Evolutionary conservation across 2,113 vertebrate species (phyloP), one percentile per base, ranked within the genome.

Genomic region (Petroica traversi): DNA sequence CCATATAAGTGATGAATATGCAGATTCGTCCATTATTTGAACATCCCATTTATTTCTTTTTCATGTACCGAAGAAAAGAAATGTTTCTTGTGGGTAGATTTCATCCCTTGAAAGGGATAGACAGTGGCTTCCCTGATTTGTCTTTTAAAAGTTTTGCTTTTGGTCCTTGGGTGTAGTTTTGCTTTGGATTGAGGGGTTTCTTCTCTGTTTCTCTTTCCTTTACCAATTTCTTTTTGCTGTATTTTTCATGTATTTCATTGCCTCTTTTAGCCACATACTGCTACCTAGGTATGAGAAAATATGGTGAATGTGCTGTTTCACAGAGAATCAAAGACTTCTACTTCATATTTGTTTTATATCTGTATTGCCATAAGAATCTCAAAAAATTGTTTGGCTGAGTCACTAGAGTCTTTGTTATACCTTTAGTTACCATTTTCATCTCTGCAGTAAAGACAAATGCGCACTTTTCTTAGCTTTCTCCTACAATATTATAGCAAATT

Each of bases 1-100:
- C 88, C 71, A 38, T 89, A 4, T 77, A 96, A 95, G 40, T 62
- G 79, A 97, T 97, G 97, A 97, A 96, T 97, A 97, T 97, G 96
- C 67, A 96, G 92, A 97, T 94, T 82, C 45, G 83, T 67, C 80
- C 52, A 93, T 95, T 91, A 89, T 93, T 94, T 87, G 68, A 94
- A 94, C 46, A 61, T 84, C 72, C 95, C 90, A 84, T 94, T 94
- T 95, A 85, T 96, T 97, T 96, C 55, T 95, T 74, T 83, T 94
- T 94, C 66, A 91, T 78, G 49, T 66, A 87, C 84, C 25, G 28
- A 77, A 64, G 82, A 69, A 94, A 93, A 90, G 2, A 95, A 93
- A 92, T 55, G 8, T 22, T 85, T 82, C 69, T 55, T 71, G 17
- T 48, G 59, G 43, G n/a, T 66, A 66, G 46, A 58, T 94, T 85